phyloP scores from a whole-genome alignment of 2,797 vertebrate genomes.

The Tamandua tetradactyla region DNA sequence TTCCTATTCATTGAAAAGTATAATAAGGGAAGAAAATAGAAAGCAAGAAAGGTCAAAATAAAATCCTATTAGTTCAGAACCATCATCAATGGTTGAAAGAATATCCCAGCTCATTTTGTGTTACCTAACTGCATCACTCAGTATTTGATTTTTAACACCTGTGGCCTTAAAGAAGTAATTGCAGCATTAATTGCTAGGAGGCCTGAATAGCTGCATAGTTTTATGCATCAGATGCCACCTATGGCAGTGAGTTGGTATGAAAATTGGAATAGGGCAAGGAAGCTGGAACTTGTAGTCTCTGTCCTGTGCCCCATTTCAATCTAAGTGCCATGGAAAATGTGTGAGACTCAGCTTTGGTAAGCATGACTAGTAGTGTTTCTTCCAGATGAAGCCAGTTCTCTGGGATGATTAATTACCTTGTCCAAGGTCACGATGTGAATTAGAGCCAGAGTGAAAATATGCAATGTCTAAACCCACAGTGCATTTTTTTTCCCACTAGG shows the following conservation, averaged over 20 bases:
- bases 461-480: background rate
- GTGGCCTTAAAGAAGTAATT: background rate
- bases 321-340: background rate
- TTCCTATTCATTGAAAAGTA: background rate
- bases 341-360: rapidly evolving
- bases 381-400: background rate
- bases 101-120: background rate
- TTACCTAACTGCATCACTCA: background rate
- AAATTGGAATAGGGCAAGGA: background rate
- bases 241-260: background rate
- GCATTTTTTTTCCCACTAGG: background rate
- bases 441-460: background rate
- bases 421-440: background rate
- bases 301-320: background rate
- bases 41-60: background rate
- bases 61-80: background rate
- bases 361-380: too few species aligned
- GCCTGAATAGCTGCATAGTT: background rate
- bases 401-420: background rate
- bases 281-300: background rate
- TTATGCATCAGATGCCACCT: background rate
- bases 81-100: background rate
- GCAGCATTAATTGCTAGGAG: background rate
- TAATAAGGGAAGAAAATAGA: background rate
- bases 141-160: background rate